These are phyloP conservation scores for Acrocephalus scirpaceus DNA, from an alignment of 2,797 vertebrate genomes.

Conservation along the genomic window DNA sequence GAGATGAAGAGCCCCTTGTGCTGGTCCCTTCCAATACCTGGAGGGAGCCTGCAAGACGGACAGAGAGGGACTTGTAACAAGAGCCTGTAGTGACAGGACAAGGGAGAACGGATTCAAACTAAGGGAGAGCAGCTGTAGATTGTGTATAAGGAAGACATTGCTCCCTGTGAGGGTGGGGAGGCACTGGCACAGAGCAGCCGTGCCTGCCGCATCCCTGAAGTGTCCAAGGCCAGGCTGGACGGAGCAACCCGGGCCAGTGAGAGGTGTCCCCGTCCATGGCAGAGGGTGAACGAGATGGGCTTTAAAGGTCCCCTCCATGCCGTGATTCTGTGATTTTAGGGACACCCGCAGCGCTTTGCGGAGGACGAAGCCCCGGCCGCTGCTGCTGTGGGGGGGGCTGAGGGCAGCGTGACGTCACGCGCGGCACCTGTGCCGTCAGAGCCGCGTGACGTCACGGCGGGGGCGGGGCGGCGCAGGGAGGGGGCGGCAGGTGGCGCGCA, in stretches of 20 bases:
- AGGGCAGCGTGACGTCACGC: not conserved
- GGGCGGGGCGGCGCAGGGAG: not conserved
- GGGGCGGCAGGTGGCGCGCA: not conserved
- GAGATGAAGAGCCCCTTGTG: not conserved
- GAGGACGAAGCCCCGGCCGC: not conserved
- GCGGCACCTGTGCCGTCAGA: not conserved
- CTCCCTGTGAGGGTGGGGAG: not conserved
- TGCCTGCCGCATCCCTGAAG: not conserved
- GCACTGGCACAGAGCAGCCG: too few relatives aligned
- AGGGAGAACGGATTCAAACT: fast-evolving
- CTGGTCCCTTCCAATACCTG: not conserved
- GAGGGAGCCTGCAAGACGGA: not conserved
- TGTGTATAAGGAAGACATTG: fast-evolving
- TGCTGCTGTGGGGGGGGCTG: not conserved
- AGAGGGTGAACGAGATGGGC: fast-evolving
- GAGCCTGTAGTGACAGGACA: not conserved
- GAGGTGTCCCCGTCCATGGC: too few relatives aligned
- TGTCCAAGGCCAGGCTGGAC: fast-evolving
- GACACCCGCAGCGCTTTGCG: not conserved
- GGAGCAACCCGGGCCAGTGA: fast-evolving
- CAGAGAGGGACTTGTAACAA: not conserved
- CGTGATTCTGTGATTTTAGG: fast-evolving
- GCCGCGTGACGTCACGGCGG: not conserved
- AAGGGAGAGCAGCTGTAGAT: not conserved
- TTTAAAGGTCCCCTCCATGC: fast-evolving